Evolutionary conservation across 2,797 vertebrate species (phyloP), one percentile per base, ranked within the genome.

Genomic region (Astyanax mexicanus): DNA sequence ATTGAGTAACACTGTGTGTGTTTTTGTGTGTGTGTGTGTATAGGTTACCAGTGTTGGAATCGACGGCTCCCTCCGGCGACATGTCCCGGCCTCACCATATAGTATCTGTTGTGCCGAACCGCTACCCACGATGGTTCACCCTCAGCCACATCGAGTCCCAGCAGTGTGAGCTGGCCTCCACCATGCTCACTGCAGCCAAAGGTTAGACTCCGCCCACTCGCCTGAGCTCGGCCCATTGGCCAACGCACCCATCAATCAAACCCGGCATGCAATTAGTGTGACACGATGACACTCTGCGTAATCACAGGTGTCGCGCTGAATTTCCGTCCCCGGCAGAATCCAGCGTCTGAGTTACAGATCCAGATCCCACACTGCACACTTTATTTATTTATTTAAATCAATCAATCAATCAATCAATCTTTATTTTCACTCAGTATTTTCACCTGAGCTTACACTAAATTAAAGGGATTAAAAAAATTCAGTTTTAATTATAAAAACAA

Each of bases 181-280:
- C 97, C 86, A 99, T 99, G 98, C 94, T 99, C 81, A 99, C 98
- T 72, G 97, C 98, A 86, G 98, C 98, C 94, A 99, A 99, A 99
- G 97, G 98, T 99, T 92, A 73, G n/a, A 49, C 32, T 55, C 71
- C 38, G 29, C 74, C 64, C 60, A 44, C 44, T 2, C 52, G 52
- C 47, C 13, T 38, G 17, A 44, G 13, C 19, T n/a, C 27, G 2
- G n/a, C 51, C 0, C 25, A 52, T 71, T 64, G 52, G 13, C 40
- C 40, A 32, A 21, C 45, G 3, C 12, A 8, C 55, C 75, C 45
- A 38, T 78, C 70, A 44, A 19, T 73, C 44, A 44, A 13, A 9
- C 23, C 6, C 69, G 68, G 37, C 25, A 58, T 78, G 44, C 54
- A 72, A 68, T 72, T 72, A 72, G 52, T 32, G 11, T 77, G 45